Conservation (phyloP, 2,113 vertebrate species). For the Poeciliopsis turrubarensis region DNA sequence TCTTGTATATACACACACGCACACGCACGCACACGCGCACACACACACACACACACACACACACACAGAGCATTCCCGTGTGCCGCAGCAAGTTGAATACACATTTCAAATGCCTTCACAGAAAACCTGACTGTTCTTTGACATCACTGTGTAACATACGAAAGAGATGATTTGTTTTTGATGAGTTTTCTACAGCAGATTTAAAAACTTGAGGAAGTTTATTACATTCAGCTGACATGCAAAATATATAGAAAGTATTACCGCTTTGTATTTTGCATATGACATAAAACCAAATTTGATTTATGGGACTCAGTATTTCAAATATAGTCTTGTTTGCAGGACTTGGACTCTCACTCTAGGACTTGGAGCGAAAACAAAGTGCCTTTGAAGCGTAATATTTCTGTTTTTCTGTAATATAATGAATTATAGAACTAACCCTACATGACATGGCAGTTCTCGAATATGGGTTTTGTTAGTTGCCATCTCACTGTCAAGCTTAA, state of each 20-base stretch:
- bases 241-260: background rate
- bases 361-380: no score
- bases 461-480: background rate
- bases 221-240: constrained; percentile 13
- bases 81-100: background rate
- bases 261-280: constrained; percentile 28
- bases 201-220: constrained; percentile 23
- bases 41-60: background rate
- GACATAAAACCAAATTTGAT: constrained; percentile 37
- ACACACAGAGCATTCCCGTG: background rate
- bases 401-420: no score
- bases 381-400: no score
- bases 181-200: background rate
- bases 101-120: constrained; percentile 30
- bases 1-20: background rate
- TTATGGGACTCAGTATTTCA: constrained; percentile 49
- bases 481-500: background rate
- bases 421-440: no score
- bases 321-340: background rate
- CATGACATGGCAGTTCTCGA: background rate
- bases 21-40: background rate
- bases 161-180: constrained; percentile 18
- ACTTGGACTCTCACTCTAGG: background rate
- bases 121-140: constrained; percentile 28
- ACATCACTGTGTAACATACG: constrained; percentile 5